Evolutionary conservation across 2,888 invertebrate species (phyloP).

Genomic region (Entomobrya proxima): DNA sequence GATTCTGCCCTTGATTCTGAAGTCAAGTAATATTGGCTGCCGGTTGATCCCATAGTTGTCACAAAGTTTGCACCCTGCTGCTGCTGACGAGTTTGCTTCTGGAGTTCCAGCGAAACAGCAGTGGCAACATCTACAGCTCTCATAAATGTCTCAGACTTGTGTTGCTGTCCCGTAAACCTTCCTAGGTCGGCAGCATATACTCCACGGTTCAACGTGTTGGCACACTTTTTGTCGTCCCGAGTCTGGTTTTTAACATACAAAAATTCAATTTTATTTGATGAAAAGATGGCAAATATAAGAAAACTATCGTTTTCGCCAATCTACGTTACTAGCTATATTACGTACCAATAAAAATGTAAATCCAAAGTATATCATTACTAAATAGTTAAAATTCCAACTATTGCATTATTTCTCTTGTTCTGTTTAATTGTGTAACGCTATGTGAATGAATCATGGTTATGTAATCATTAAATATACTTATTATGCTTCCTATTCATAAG

Average conservation of each 20-base stretch:
- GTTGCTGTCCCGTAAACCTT: constrained; percentile 56
- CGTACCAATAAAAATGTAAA: too few species aligned
- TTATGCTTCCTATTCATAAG: neutral
- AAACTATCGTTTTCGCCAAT: too few species aligned
- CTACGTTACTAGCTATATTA: too few species aligned
- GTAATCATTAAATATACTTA: neutral
- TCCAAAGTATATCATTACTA: too few species aligned
- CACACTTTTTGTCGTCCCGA: constrained; percentile 30
- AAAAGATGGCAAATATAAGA: too few species aligned
- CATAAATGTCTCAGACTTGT: constrained; percentile 58
- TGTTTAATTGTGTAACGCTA: too few species aligned
- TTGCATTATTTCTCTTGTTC: too few species aligned
- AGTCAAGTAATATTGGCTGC: constrained; percentile 62
- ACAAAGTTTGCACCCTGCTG: constrained; percentile 56
- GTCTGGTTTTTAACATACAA: constrained; percentile 4
- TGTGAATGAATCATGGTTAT: neutral
- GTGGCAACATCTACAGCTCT: constrained; percentile 54
- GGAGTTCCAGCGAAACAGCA: constrained; percentile 54
- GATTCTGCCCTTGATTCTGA: constrained; percentile 61
- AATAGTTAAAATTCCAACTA: too few species aligned
- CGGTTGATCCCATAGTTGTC: constrained; percentile 60
- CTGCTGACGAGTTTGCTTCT: constrained; percentile 58
- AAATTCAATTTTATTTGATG: neutral
- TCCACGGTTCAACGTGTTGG: constrained; percentile 26
- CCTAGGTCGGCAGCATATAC: constrained; percentile 52